Conservation (phyloP, 2,797 vertebrate genomes). For the Chelon auratus region DNA sequence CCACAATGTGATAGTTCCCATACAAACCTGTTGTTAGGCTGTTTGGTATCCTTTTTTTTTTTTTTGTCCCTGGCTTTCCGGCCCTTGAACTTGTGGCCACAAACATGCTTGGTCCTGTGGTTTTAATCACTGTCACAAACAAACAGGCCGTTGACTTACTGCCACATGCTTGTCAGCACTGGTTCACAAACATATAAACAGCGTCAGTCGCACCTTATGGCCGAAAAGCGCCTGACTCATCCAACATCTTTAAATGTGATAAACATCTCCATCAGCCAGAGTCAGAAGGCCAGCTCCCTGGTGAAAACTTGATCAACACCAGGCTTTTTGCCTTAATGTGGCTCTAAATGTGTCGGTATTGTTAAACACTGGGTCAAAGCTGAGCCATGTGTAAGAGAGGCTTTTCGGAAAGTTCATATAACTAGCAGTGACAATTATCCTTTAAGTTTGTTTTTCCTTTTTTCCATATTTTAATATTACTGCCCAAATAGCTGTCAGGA, state of each 20-base stretch:
- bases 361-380: neutral
- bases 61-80: neutral
- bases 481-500: neutral
- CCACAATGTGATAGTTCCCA: slow-evolving; percentile 2
- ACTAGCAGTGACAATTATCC: slow-evolving; percentile 30
- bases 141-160: slow-evolving; percentile 49
- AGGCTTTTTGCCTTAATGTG: neutral
- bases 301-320: neutral
- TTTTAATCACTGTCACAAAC: slow-evolving; percentile 47
- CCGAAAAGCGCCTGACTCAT: slow-evolving; percentile 43
- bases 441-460: slow-evolving; percentile 11
- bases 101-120: slow-evolving; percentile 46
- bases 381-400: slow-evolving; percentile 11
- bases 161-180: slow-evolving; percentile 46
- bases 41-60: slow-evolving; percentile 7
- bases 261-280: slow-evolving; percentile 32
- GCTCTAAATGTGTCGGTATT: neutral
- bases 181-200: slow-evolving; percentile 43
- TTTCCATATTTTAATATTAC: slow-evolving; percentile 8
- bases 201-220: slow-evolving; percentile 48
- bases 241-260: slow-evolving; percentile 23
- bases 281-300: slow-evolving; percentile 2
- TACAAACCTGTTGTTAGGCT: slow-evolving; percentile 5
- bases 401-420: slow-evolving; percentile 22
- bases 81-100: slow-evolving; percentile 21